Evolutionary conservation across 2,888 invertebrate species (phyloP).

Genomic region (Acrobasis repandana): DNA sequence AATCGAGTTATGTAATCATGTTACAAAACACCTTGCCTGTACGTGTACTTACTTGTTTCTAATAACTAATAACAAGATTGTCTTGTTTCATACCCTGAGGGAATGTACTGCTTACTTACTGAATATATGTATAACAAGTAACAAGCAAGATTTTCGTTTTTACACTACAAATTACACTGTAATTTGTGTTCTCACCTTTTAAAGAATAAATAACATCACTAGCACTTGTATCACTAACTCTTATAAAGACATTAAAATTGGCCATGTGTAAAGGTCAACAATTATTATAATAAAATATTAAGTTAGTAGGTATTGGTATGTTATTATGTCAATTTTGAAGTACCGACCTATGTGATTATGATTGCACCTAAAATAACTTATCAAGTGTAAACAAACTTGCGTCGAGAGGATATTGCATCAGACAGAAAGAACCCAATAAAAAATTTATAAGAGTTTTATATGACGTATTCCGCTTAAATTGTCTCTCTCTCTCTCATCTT

Average conservation of each 20-base stretch:
- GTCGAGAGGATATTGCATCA: too few species aligned
- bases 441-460: too few species aligned
- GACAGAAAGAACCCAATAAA: too few species aligned
- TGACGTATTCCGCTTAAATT: too few species aligned
- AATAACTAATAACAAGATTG: not conserved
- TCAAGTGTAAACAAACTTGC: too few species aligned
- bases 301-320: too few species aligned
- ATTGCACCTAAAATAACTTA: too few species aligned
- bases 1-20: not conserved
- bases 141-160: not conserved
- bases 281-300: too few species aligned
- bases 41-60: not conserved
- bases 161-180: not conserved
- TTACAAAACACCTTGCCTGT: not conserved
- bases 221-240: not conserved
- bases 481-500: too few species aligned
- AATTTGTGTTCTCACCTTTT: not conserved
- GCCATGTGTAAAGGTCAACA: not conserved
- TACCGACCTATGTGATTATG: too few species aligned
- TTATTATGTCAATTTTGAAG: too few species aligned
- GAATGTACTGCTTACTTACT: not conserved
- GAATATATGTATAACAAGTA: not conserved
- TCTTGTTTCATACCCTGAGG: not conserved
- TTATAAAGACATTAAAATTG: constrained; percentile 1
- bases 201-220: not conserved